These are phyloP conservation scores for Nymphicus hollandicus DNA, from an alignment of 2,113 vertebrate genomes.

Conservation along the genomic window DNA sequence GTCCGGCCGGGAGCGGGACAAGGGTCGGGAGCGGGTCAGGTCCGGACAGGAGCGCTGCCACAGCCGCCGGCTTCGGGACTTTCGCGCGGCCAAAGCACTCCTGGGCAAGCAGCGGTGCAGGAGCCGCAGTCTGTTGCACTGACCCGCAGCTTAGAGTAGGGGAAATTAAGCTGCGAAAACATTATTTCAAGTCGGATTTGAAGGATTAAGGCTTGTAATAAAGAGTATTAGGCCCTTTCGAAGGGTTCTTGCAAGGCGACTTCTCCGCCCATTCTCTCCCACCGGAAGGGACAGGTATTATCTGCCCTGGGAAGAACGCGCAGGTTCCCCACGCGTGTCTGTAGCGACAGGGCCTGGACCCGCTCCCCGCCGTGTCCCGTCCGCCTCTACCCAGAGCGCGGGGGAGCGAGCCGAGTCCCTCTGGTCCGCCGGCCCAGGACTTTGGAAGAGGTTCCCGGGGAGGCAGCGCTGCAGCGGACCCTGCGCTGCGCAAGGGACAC, in stretches of 20 bases:
- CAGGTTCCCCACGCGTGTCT: neutral
- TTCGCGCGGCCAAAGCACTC: neutral
- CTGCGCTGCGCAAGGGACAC: neutral
- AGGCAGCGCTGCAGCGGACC: neutral
- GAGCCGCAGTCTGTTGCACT: constrained; percentile 29
- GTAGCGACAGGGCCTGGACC: neutral
- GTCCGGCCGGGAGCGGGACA: neutral
- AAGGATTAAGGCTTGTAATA: constrained; percentile 85
- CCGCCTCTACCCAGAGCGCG: neutral
- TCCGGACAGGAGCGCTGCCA: too few relatives aligned
- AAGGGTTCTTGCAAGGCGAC: constrained; percentile 71
- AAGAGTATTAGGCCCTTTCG: constrained; percentile 78
- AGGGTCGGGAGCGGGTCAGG: neutral
- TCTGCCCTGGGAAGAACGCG: neutral
- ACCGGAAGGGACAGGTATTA: neutral
- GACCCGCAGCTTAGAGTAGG: constrained; percentile 71
- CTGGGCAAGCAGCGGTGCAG: neutral
- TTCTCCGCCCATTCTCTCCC: neutral
- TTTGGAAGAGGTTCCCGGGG: neutral
- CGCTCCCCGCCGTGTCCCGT: neutral
- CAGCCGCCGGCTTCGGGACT: neutral
- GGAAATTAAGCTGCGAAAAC: constrained; percentile 80
- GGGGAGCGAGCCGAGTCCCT: neutral
- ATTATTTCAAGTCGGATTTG: constrained; percentile 84
- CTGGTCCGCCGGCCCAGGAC: neutral